Conservation (phyloP, 2,888 invertebrate genomes). For the Harmothoe impar region DNA sequence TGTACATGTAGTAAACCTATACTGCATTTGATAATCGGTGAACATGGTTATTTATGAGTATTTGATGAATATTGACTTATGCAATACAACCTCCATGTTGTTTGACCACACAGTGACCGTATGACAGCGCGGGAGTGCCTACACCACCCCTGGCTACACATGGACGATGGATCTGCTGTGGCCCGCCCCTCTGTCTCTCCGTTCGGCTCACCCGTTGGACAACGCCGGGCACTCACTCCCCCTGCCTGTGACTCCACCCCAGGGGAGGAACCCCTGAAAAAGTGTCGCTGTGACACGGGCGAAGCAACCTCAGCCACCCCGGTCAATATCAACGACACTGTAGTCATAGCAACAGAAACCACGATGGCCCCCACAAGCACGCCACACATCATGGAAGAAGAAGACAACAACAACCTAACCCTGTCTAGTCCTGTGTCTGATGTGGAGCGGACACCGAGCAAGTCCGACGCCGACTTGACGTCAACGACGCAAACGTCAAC, state of each 20-base stretch:
- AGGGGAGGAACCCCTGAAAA: conserved; percentile 66
- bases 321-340: neutral
- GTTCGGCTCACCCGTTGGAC: conserved; percentile 67
- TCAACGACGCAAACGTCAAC: neutral
- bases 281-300: conserved; percentile 64
- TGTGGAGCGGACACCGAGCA: neutral
- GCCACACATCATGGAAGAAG: neutral
- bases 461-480: neutral
- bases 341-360: neutral
- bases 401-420: conserved; percentile 4
- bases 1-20: too few relatives aligned
- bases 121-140: conserved; percentile 94
- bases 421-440: conserved; percentile 24
- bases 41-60: too few relatives aligned
- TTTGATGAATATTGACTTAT: too few relatives aligned
- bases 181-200: conserved; percentile 11
- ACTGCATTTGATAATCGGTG: too few relatives aligned
- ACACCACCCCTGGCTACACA: conserved; percentile 92
- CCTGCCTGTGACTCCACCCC: conserved; percentile 61
- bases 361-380: neutral
- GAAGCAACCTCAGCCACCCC: conserved; percentile 51
- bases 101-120: conserved; percentile 88
- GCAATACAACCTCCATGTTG: too few relatives aligned
- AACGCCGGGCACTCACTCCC: conserved; percentile 66
- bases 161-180: neutral